Evolutionary conservation across 2,888 invertebrate genomes (phyloP).

Genomic region (Oligia latruncula): DNA sequence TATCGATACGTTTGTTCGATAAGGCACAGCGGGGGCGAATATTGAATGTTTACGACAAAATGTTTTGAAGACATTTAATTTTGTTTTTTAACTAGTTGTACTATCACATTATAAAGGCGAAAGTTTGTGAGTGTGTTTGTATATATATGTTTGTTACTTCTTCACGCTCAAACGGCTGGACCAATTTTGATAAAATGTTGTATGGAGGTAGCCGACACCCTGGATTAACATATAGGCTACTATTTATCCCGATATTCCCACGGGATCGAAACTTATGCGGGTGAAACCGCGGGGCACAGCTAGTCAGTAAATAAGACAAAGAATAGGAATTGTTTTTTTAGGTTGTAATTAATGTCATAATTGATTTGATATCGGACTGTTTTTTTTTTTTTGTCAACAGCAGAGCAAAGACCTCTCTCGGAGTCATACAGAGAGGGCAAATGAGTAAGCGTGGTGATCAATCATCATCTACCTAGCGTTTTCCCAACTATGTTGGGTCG

Average conservation of each 20-base stretch:
- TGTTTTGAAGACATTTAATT: slow-evolving; percentile 33
- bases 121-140: too few species aligned
- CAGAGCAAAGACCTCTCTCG: neutral
- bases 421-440: neutral
- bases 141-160: too few species aligned
- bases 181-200: too few species aligned
- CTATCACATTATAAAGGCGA: neutral
- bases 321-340: neutral
- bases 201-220: too few species aligned
- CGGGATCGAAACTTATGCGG: too few species aligned
- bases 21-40: slow-evolving; percentile 24
- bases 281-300: too few species aligned
- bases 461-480: too few species aligned
- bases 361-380: neutral
- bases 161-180: too few species aligned
- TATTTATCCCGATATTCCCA: too few species aligned
- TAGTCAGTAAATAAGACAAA: slow-evolving; percentile 4
- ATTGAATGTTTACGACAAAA: slow-evolving; percentile 40
- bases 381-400: slow-evolving; percentile 4
- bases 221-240: too few species aligned
- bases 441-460: neutral
- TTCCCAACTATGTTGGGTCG: too few species aligned
- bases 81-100: slow-evolving; percentile 23
- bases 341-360: slow-evolving; percentile 13
- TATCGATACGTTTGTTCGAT: slow-evolving; percentile 49